A percentile compares a stretch with the other conserved stretches of the same genome.
These are phyloP conservation scores for Chionoecetes opilio DNA, from an alignment of 1,140 invertebrate genomes.

Conservation along the genomic window DNA sequence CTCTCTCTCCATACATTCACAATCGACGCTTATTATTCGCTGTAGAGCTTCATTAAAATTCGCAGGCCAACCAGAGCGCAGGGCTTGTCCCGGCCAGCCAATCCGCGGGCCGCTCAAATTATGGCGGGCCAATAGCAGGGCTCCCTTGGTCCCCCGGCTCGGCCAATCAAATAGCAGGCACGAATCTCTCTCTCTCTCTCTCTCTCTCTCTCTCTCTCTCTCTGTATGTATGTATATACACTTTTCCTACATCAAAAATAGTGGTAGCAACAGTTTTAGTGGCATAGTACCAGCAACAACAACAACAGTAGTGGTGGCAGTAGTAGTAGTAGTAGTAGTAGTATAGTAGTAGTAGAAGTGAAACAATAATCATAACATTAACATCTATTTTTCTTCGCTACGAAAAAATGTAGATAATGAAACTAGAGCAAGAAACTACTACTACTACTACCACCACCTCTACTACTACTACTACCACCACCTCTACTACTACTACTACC, in stretches of 20 bases:
- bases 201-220: slow-evolving; percentile 4
- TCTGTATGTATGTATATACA: not conserved
- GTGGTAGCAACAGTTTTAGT: not conserved
- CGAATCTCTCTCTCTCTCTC: slow-evolving; percentile 2
- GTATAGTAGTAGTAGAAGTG: too few relatives aligned
- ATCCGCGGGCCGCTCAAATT: not conserved
- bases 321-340: too few relatives aligned
- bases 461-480: too few relatives aligned
- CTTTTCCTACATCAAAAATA: too few relatives aligned
- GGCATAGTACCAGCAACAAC: not conserved
- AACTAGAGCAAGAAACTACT: too few relatives aligned
- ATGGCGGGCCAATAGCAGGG: not conserved
- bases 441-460: too few relatives aligned
- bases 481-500: too few relatives aligned
- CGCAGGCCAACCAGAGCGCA: not conserved
- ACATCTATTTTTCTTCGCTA: too few relatives aligned
- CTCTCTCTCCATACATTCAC: slow-evolving; percentile 28
- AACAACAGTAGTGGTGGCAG: too few relatives aligned
- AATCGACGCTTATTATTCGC: slow-evolving; percentile 20
- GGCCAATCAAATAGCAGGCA: not conserved
- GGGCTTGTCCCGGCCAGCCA: not conserved
- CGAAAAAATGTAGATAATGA: too few relatives aligned
- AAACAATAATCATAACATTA: too few relatives aligned
- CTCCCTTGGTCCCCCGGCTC: not conserved
- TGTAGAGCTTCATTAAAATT: slow-evolving; percentile 21